Evolutionary conservation across 1,140 invertebrate species (phyloP).

Genomic region (Popillia japonica): DNA sequence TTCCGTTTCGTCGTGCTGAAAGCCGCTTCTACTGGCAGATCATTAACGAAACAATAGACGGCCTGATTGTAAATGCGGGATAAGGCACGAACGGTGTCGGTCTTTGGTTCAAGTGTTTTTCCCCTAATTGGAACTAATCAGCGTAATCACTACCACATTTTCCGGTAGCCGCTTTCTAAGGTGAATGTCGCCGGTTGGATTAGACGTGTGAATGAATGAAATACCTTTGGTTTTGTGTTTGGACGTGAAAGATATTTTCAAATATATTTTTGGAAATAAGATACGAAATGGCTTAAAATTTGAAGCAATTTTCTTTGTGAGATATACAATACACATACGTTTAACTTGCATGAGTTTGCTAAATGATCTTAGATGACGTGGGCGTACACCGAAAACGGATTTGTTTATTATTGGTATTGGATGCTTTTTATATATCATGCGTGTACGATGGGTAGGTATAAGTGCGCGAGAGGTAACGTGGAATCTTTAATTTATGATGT

Average conservation of each 20-base stretch:
- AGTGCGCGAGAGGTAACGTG: not conserved
- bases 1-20: not conserved
- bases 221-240: too few species aligned
- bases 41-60: not conserved
- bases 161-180: not conserved
- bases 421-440: not conserved
- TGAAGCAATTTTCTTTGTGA: too few species aligned
- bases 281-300: too few species aligned
- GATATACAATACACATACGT: not conserved
- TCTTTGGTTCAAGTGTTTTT: not conserved
- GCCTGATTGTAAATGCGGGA: not conserved
- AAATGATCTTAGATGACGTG: not conserved
- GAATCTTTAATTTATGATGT: not conserved
- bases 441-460: not conserved
- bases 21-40: not conserved
- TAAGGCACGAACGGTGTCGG: not conserved
- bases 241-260: too few species aligned
- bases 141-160: not conserved
- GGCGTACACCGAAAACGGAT: not conserved
- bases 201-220: too few species aligned
- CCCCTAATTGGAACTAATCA: constrained; percentile 6
- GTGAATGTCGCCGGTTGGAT: not conserved
- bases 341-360: not conserved
- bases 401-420: not conserved
- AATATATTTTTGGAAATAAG: too few species aligned